phyloP scores from a whole-genome alignment of 2,888 invertebrate genomes.

The Lasius platythorax region DNA sequence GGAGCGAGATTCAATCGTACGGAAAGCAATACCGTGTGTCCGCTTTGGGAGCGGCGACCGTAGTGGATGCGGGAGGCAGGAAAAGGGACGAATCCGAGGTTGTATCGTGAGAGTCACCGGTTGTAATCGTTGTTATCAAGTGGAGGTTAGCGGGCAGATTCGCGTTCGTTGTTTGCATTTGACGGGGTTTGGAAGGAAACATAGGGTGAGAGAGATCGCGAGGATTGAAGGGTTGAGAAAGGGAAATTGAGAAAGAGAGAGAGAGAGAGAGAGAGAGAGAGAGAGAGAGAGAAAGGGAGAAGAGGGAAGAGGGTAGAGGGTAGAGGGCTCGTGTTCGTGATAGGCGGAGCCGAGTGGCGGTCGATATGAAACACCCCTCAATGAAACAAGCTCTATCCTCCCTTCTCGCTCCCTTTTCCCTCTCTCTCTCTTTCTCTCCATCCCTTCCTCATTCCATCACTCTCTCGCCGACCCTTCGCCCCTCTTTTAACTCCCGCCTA shows the following conservation, averaged over 20 bases:
- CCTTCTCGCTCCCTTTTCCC: constrained; percentile 36
- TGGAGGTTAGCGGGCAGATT: constrained; percentile 62
- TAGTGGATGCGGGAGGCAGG: not conserved
- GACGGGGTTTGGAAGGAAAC: constrained; percentile 57
- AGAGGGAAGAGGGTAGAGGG: constrained; percentile 36
- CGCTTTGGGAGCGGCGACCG: not conserved
- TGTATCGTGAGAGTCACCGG: constrained; percentile 59
- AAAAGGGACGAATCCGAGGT: constrained; percentile 16
- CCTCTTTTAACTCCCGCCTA: constrained; percentile 45
- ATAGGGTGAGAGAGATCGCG: constrained; percentile 37
- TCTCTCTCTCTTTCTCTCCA: constrained; percentile 26
- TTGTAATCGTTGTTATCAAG: constrained; percentile 68
- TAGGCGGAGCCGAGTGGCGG: constrained; percentile 79
- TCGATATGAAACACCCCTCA: constrained; percentile 80
- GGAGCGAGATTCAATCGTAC: constrained; percentile 36
- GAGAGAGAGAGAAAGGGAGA: not conserved
- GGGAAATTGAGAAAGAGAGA: not conserved
- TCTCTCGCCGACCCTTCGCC: constrained; percentile 6
- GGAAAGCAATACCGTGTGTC: constrained; percentile 44
- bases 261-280: not conserved
- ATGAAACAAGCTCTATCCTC: constrained; percentile 76
- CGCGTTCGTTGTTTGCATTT: constrained; percentile 56
- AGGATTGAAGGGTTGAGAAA: not conserved
- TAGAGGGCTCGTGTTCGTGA: constrained; percentile 68
- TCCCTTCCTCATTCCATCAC: constrained; percentile 35